phyloP scores from a whole-genome alignment of 2,113 vertebrate species.

The Bungarus multicinctus region DNA sequence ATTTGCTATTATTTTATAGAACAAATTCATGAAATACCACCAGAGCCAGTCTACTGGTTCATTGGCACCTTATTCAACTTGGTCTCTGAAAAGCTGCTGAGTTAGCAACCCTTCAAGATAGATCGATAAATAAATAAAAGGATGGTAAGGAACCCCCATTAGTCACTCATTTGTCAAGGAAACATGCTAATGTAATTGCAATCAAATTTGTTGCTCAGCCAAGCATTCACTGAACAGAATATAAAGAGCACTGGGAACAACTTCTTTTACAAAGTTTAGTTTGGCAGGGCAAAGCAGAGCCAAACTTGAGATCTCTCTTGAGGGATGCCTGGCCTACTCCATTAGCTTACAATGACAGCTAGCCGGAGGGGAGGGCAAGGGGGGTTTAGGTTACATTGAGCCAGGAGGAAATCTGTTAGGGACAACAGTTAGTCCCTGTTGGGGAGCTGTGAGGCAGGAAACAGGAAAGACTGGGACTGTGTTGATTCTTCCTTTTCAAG shows the following conservation, averaged over 20 bases:
- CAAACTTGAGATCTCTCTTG: constrained; percentile 28
- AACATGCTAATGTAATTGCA: constrained; percentile 35
- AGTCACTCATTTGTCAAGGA: constrained; percentile 40
- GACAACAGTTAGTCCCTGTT: constrained; percentile 3
- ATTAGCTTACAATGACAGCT: constrained; percentile 30
- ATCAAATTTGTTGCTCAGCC: constrained; percentile 26
- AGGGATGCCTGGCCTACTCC: constrained; percentile 22
- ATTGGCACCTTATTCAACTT: constrained; percentile 17
- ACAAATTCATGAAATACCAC: neutral
- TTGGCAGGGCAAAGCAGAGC: constrained; percentile 34
- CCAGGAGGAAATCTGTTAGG: constrained; percentile 38
- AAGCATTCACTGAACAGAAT: constrained; percentile 31
- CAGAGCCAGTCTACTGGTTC: constrained; percentile 9
- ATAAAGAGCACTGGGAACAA: constrained; percentile 14
- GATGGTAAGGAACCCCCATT: constrained; percentile 6
- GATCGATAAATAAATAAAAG: constrained; percentile 20
- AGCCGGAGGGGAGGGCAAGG: neutral
- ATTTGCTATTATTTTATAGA: neutral
- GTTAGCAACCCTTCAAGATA: constrained; percentile 33
- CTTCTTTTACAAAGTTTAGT: constrained; percentile 41
- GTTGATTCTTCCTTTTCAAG: constrained; percentile 37
- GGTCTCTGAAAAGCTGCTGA: constrained; percentile 1
- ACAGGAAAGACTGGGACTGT: constrained; percentile 44
- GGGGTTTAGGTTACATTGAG: constrained; percentile 25
- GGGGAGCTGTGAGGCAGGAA: constrained; percentile 43